Conservation (phyloP, 2,888 invertebrate species). For the Ptychoptera contaminata region DNA sequence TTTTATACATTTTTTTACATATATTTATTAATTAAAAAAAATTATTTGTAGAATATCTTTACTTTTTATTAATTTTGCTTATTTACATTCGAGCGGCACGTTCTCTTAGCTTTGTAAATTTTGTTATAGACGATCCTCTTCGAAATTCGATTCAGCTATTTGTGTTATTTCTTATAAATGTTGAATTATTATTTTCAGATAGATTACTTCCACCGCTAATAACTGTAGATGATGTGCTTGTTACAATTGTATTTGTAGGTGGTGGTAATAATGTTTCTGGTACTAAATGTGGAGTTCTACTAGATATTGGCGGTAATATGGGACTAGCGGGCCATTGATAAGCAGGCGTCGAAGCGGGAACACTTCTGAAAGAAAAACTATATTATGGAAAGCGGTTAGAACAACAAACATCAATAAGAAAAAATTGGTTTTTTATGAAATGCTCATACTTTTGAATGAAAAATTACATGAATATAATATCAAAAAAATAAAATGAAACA, state of each 20-base stretch:
- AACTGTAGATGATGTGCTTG: constrained; percentile 5
- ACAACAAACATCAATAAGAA: background rate
- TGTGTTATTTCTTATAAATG: background rate
- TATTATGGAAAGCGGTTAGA: background rate
- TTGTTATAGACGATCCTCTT: constrained; percentile 1
- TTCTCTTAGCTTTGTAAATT: constrained; percentile 8
- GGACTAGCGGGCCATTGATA: constrained; percentile 73
- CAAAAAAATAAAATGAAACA: too few relatives aligned
- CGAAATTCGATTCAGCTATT: constrained; percentile 8
- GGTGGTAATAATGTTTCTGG: constrained; percentile 39
- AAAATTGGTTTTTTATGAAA: background rate
- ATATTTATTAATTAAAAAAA: background rate
- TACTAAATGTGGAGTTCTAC: constrained; percentile 54
- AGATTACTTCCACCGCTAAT: background rate
- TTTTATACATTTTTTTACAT: background rate
- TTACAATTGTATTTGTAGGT: background rate
- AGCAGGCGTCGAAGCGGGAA: constrained; percentile 42
- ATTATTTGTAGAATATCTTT: too few relatives aligned
- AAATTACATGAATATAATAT: too few relatives aligned
- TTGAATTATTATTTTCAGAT: constrained; percentile 1
- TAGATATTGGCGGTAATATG: constrained; percentile 52
- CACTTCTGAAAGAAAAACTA: constrained; percentile 32
- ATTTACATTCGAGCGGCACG: constrained; percentile 6
- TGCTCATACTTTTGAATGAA: background rate
- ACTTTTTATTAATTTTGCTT: background rate